phyloP scores from a whole-genome alignment of 2,888 invertebrate species.

The Drosophila flavopinicola region DNA sequence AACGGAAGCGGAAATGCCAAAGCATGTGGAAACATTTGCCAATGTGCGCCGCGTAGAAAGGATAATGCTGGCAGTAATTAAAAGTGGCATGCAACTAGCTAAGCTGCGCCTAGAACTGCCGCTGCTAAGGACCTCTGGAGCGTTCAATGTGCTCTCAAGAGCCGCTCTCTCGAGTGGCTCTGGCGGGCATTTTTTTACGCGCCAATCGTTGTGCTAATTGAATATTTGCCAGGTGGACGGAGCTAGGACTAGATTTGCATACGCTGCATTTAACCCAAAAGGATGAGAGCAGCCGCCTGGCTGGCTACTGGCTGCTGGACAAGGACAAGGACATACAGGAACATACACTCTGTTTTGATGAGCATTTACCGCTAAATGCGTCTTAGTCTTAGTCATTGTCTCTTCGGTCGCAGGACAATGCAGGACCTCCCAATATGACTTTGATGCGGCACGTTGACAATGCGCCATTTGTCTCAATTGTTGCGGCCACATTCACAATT shows the following conservation, averaged over 20 bases:
- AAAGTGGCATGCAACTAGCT: slow-evolving; percentile 52
- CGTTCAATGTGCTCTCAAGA: slow-evolving; percentile 55
- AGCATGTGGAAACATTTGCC: slow-evolving; percentile 80
- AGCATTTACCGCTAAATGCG: slow-evolving; percentile 64
- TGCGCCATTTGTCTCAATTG: slow-evolving; percentile 64
- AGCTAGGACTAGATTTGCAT: slow-evolving; percentile 46
- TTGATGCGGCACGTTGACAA: slow-evolving; percentile 62
- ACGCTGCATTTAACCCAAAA: slow-evolving; percentile 57
- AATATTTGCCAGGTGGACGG: slow-evolving; percentile 68
- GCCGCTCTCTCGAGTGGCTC: slow-evolving; percentile 34
- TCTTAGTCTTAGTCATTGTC: slow-evolving; percentile 39
- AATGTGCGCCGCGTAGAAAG: slow-evolving; percentile 54
- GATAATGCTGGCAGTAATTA: slow-evolving; percentile 66
- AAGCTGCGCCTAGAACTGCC: slow-evolving; percentile 26
- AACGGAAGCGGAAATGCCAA: slow-evolving; percentile 71
- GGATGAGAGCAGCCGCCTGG: slow-evolving; percentile 2
- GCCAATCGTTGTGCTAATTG: slow-evolving; percentile 70
- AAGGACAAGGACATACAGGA: not conserved
- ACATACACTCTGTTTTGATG: slow-evolving; percentile 39
- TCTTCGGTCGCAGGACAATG: slow-evolving; percentile 24
- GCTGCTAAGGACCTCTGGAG: not conserved
- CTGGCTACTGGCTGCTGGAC: not conserved
- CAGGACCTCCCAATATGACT: slow-evolving; percentile 80
- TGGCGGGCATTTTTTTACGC: slow-evolving; percentile 65
- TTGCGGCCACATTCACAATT: slow-evolving; percentile 52